Percentiles rank a stretch among this genome's conserved stretches.
Evolutionary conservation across 23 tunicate species (phyloP).

Genomic region (Botrylloides violaceus): DNA sequence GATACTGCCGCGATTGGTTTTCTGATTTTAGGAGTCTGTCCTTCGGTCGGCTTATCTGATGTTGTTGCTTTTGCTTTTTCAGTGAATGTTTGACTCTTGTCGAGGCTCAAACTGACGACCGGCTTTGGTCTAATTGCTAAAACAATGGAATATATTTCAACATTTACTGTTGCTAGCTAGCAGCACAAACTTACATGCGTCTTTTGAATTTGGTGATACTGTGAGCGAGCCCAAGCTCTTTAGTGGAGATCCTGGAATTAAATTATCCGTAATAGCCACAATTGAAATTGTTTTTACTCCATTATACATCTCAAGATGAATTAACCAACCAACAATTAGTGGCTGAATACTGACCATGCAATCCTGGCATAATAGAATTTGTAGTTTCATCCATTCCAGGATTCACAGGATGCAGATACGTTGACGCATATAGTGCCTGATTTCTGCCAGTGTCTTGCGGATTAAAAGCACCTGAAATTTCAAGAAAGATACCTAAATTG

Average conservation of each 20-base stretch:
- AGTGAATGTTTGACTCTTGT: background rate
- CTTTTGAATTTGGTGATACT: background rate
- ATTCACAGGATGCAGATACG: too few species aligned
- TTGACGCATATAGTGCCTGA: too few species aligned
- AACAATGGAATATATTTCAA: background rate
- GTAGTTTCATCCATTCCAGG: too few species aligned
- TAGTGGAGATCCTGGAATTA: background rate
- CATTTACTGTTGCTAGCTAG: background rate
- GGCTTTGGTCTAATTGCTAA: conserved; percentile 13
- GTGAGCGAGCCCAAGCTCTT: background rate
- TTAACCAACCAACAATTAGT: too few species aligned
- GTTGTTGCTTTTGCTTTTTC: background rate
- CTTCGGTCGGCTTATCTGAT: background rate
- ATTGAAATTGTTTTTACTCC: too few species aligned
- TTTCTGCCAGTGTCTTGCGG: too few species aligned
- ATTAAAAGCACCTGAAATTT: too few species aligned
- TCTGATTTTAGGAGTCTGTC: background rate
- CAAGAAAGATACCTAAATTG: too few species aligned
- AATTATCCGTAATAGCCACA: too few species aligned
- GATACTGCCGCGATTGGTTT: conserved; percentile 3
- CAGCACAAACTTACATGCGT: background rate
- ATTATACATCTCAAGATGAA: too few species aligned
- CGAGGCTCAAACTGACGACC: background rate
- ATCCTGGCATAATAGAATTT: too few species aligned
- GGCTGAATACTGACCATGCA: too few species aligned